These are phyloP conservation scores for Peromyscus californicus DNA, from an alignment of 2,113 vertebrate species.

Conservation along the genomic window DNA sequence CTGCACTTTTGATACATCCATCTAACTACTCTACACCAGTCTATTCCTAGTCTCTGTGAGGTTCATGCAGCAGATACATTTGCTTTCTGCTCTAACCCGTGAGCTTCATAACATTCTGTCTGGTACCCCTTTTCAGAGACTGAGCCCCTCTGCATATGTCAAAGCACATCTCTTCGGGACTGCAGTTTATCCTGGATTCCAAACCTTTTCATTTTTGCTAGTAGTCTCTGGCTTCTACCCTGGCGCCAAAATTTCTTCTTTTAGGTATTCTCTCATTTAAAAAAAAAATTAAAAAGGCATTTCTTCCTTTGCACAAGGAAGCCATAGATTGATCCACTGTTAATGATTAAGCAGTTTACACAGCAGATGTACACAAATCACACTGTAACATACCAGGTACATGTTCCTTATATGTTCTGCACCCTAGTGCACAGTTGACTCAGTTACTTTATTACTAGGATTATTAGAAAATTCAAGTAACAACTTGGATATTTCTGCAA, in stretches of 20 bases:
- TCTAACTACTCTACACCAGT: background rate
- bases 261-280: constrained; percentile 4
- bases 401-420: constrained; percentile 23
- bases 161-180: background rate
- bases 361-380: background rate
- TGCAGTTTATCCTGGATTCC: background rate
- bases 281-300: background rate
- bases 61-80: background rate
- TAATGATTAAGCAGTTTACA: constrained; percentile 27
- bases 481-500: background rate
- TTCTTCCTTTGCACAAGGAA: background rate
- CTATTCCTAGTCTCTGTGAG: background rate
- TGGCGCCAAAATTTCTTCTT: background rate
- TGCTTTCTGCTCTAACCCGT: rapidly evolving
- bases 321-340: background rate
- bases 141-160: background rate
- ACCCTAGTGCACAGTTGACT: background rate
- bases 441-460: background rate
- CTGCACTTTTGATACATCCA: background rate
- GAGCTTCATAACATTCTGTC: background rate
- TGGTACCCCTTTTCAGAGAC: background rate
- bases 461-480: constrained; percentile 57
- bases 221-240: background rate
- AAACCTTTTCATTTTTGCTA: background rate
- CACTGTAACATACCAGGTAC: background rate